phyloP scores from a whole-genome alignment of 2,888 invertebrate species.

The Xanthorhoe spadicearia region DNA sequence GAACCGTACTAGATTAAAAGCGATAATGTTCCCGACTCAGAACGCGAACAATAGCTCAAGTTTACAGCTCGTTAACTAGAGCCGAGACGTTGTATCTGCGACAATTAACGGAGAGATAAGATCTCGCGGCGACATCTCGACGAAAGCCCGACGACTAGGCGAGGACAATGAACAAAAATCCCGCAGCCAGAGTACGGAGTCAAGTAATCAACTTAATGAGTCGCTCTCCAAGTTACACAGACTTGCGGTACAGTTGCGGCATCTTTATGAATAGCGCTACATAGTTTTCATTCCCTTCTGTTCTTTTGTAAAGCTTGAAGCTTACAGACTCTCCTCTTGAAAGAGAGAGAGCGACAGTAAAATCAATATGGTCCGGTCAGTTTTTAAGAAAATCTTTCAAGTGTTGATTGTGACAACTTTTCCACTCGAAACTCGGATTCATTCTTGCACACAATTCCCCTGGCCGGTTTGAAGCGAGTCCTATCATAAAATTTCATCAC shows the following conservation, averaged over 20 bases:
- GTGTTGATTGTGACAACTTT: background rate
- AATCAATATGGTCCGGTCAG: background rate
- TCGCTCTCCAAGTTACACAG: constrained; percentile 43
- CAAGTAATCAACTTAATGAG: constrained; percentile 54
- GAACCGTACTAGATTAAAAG: constrained; percentile 32
- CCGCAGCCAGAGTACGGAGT: constrained; percentile 42
- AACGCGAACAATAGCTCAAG: constrained; percentile 63
- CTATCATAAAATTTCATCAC: constrained; percentile 52
- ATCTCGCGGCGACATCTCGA: constrained; percentile 54
- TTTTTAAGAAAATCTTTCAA: background rate
- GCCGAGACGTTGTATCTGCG: constrained; percentile 60
- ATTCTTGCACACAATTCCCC: too few species aligned
- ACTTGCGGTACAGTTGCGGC: constrained; percentile 30
- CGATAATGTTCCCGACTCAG: constrained; percentile 40
- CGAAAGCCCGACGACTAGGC: constrained; percentile 50
- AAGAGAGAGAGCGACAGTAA: background rate
- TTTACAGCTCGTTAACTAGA: constrained; percentile 74
- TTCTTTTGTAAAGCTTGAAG: constrained; percentile 3
- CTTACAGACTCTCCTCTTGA: background rate
- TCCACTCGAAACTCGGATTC: constrained; percentile 1
- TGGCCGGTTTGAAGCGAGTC: constrained; percentile 36
- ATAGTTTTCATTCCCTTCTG: constrained; percentile 12
- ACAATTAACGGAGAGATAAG: constrained; percentile 72
- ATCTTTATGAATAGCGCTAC: constrained; percentile 22
- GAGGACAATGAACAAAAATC: constrained; percentile 55